phyloP scores from a whole-genome alignment of 2,113 vertebrate genomes.

The Drymodes brunneopygia region DNA sequence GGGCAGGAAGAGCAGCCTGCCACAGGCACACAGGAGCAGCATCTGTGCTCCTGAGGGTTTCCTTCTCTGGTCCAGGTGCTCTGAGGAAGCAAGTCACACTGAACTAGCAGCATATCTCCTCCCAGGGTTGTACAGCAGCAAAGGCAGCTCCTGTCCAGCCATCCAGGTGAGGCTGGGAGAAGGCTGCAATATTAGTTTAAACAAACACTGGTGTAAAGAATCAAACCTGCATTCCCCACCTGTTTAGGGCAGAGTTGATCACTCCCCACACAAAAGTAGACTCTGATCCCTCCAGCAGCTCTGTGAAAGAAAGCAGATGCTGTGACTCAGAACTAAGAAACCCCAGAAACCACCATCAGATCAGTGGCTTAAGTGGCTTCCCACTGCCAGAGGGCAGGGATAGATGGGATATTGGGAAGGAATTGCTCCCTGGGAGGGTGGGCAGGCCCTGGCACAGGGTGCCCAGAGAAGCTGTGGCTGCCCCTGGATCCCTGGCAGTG shows the following conservation, averaged over 20 bases:
- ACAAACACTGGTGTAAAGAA: background rate
- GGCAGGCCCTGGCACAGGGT: background rate
- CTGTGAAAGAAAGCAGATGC: background rate
- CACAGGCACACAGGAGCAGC: background rate
- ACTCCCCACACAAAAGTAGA: constrained; percentile 12
- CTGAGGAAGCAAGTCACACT: background rate
- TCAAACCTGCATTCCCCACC: background rate
- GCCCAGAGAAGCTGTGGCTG: background rate
- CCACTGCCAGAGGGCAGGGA: background rate
- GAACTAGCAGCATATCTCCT: background rate
- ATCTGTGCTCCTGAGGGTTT: background rate
- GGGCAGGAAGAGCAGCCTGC: background rate
- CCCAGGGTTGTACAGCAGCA: background rate
- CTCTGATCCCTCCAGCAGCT: background rate
- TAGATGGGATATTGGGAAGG: background rate
- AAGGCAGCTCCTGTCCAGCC: background rate
- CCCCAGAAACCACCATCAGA: background rate
- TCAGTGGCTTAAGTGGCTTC: background rate
- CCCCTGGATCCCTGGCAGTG: background rate
- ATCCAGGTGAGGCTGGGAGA: rapidly evolving
- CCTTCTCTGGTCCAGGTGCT: background rate
- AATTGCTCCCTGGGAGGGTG: background rate
- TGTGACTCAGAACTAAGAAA: background rate
- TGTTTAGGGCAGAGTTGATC: background rate
- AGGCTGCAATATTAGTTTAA: background rate